Conservation (phyloP, 2,888 invertebrate genomes). For the Melanostoma mellinum region DNA sequence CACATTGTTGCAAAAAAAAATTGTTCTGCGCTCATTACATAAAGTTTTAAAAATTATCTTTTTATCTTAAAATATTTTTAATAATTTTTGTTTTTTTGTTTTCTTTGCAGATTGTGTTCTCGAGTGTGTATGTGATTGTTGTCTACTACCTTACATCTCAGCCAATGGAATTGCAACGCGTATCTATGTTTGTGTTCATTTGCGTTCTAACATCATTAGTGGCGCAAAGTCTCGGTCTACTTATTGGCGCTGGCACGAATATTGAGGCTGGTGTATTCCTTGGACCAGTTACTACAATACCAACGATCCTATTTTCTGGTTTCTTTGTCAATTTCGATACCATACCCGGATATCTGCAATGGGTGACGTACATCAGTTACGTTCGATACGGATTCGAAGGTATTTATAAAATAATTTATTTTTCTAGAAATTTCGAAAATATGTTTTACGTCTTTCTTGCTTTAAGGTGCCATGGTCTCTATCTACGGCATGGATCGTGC, state of each 20-base stretch:
- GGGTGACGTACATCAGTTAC: constrained; percentile 95
- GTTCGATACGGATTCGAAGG: constrained; percentile 96
- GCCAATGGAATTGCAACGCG: constrained; percentile 93
- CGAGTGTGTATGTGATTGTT: constrained; percentile 92
- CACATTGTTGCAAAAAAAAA: too few species aligned
- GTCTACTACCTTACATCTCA: constrained; percentile 98
- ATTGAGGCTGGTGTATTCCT: constrained; percentile 90
- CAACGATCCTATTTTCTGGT: constrained; percentile 95
- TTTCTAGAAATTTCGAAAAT: background rate
- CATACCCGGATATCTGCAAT: constrained; percentile 93
- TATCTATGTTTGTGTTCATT: constrained; percentile 82
- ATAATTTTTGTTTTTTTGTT: constrained; percentile 20
- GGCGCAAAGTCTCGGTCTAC: constrained; percentile 94
- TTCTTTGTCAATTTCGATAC: constrained; percentile 97
- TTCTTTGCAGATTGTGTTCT: constrained; percentile 89
- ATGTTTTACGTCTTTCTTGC: constrained; percentile 5
- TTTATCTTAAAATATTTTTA: too few species aligned
- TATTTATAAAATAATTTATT: constrained; percentile 56
- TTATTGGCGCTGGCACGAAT: constrained; percentile 96
- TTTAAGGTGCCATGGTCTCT: constrained; percentile 89
- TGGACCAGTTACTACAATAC: constrained; percentile 95
- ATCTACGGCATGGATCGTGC: constrained; percentile 94
- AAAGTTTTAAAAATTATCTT: too few species aligned
- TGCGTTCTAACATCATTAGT: constrained; percentile 93
- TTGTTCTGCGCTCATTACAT: too few species aligned